Base-by-base conservation (phyloP, 1,140 invertebrate genomes). In the Drosophila melanica region DNA sequence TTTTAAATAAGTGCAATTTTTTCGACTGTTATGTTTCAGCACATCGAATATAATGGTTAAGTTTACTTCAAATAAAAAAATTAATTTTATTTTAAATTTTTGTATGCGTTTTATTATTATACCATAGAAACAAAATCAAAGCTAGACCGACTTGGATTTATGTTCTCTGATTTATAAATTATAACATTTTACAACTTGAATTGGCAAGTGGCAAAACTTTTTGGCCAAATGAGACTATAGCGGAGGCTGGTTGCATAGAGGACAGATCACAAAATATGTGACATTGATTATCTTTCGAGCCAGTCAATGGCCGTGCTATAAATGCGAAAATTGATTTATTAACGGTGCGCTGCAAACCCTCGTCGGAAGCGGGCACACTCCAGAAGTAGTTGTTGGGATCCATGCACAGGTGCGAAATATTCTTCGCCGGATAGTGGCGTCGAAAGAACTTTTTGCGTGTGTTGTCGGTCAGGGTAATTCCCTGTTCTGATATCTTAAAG, bases 181-280 rank as follows among this genome's bases (percentile, higher is more conserved):
- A 77, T 23, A 74, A 23, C 39, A 79, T 68, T 45, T 57, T 60
- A 23, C 54, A 37, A 18, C 33, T 48, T 6, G 16, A 47, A 23
- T 68, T 70, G 12, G 74, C 50, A 9, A 93, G 93, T 92, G 93
- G 94, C 93, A 96, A 94, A 59, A 98, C 96, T 93, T 98, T 98
- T 81, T 97, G 97, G 18, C 98, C 97, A 93, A 99, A 99, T 92
- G 98, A 98, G 64, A 98, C 97, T 85, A 99, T 98, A 16, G 98
- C 98, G 27, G 95, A 96, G 8, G 98, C 97, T 7, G 98, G 98
- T 87, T 99, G 98, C 81, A 97, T 97, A 3, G 96, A 95, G 86
- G 99, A 97, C 16, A 98, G 93, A 92, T 99, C 98, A 12, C 97
- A 97, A 92, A 99, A 98, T 39, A 99, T 94, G 93, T 99, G 98